Conservation (phyloP, 2,888 invertebrate species). For the Sphinx pinastri region DNA sequence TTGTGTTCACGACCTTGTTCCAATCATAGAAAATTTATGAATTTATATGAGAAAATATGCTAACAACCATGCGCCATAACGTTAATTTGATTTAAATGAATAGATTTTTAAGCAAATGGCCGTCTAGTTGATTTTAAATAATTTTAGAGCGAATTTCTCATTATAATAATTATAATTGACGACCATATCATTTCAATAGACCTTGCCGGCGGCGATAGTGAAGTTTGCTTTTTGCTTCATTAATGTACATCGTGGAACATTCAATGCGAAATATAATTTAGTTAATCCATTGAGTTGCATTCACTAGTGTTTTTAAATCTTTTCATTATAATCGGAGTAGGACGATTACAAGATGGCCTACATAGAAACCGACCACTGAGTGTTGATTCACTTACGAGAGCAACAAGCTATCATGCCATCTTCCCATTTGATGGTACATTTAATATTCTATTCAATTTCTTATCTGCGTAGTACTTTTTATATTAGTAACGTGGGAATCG, state of each 20-base stretch:
- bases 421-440: slow-evolving; percentile 64
- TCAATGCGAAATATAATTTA: slow-evolving; percentile 23
- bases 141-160: slow-evolving; percentile 15
- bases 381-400: slow-evolving; percentile 29
- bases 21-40: slow-evolving; percentile 26
- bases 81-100: slow-evolving; percentile 17
- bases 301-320: slow-evolving; percentile 14
- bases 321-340: slow-evolving; percentile 22
- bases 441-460: slow-evolving; percentile 75
- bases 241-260: slow-evolving; percentile 22
- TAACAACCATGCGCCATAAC: not conserved
- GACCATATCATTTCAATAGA: slow-evolving; percentile 22
- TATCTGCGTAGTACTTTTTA: slow-evolving; percentile 67
- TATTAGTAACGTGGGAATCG: slow-evolving; percentile 77
- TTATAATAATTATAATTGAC: slow-evolving; percentile 28
- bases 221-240: slow-evolving; percentile 21
- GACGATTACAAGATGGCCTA: slow-evolving; percentile 18
- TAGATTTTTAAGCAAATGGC: slow-evolving; percentile 15
- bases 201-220: slow-evolving; percentile 25
- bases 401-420: slow-evolving; percentile 36
- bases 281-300: slow-evolving; percentile 17
- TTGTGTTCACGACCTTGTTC: slow-evolving; percentile 26
- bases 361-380: slow-evolving; percentile 12
- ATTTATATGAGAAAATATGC: slow-evolving; percentile 13
- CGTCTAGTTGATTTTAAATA: slow-evolving; percentile 2